Evolutionary conservation across 2,888 invertebrate species (phyloP), one percentile per base, ranked within the genome.

Genomic region (Platynereis dumerilii): DNA sequence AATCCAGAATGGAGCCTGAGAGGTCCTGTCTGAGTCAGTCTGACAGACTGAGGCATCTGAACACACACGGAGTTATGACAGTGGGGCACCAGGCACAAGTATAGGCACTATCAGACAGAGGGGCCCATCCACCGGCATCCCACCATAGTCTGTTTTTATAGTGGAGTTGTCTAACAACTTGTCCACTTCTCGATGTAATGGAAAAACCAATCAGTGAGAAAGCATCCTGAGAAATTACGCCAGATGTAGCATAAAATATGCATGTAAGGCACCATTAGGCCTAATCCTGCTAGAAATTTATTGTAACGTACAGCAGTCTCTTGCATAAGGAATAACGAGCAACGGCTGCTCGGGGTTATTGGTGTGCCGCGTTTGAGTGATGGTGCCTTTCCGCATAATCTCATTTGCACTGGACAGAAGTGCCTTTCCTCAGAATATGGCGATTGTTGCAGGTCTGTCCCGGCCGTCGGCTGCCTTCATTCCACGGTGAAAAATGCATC

Each of bases 241-340:
- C 60, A 60, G 60, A 48, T 60, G 60, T 48, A 29, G 48, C 48
- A 60, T 60, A 60, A 60, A 60, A 60, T 60, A 60, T 60, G 60
- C 60, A 60, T 60, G 60, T 48, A 60, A 48, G 45, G 29, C 29
- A 29, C 60, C 60, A 60, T 60, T 60, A 60, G 52, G 60, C 52
- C 45, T 60, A 60, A 60, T 60, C 60, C 60, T 28, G 28, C 12
- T 48, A 45, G 29, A 48, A 60, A 60, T 52, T 60, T 60, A 52
- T 52, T 52, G 48, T 28, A 20, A 15, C 52, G 20, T 24, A 29
- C 60, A 48, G 28, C 22, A 52, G 52, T 48, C 20, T 34, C 60
- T 22, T 48, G 60, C 60, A 52, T 60, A 48, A 60, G 60, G 48
- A 60, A 60, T 60, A 60, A 48, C 48, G 34, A 34, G 34, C 34